phyloP scores from a whole-genome alignment of 2,113 vertebrate genomes.

The Chrysemys picta region DNA sequence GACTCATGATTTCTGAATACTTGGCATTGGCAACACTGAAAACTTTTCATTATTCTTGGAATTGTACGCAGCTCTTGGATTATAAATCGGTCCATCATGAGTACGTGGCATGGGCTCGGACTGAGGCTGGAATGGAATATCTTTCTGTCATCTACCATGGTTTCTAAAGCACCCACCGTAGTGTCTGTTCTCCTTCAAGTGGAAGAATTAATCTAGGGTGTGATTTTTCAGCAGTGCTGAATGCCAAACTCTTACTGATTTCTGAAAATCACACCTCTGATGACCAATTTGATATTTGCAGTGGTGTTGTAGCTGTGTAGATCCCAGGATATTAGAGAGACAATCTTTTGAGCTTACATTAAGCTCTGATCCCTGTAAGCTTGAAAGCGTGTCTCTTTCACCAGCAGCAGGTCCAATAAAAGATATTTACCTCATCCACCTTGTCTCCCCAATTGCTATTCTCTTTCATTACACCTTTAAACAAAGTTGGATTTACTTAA shows the following conservation, averaged over 20 bases:
- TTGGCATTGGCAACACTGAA: not conserved
- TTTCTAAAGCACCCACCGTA: not conserved
- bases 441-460: not conserved
- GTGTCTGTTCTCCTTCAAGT: not conserved
- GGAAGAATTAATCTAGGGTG: not conserved
- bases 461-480: not conserved
- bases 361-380: not conserved
- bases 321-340: not conserved
- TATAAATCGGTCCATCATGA: not conserved
- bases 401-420: not conserved
- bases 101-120: not conserved
- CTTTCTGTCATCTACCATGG: not conserved
- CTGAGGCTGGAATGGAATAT: not conserved
- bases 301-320: not conserved
- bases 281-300: not conserved
- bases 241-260: not conserved
- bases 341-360: not conserved
- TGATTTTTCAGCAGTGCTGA: not conserved
- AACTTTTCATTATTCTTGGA: not conserved
- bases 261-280: not conserved
- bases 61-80: not conserved
- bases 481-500: not conserved
- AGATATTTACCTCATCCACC: not conserved
- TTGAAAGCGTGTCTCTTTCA: not conserved
- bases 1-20: not conserved